Conservation (phyloP, 2,113 vertebrate species). For the Halichoerus grypus region DNA sequence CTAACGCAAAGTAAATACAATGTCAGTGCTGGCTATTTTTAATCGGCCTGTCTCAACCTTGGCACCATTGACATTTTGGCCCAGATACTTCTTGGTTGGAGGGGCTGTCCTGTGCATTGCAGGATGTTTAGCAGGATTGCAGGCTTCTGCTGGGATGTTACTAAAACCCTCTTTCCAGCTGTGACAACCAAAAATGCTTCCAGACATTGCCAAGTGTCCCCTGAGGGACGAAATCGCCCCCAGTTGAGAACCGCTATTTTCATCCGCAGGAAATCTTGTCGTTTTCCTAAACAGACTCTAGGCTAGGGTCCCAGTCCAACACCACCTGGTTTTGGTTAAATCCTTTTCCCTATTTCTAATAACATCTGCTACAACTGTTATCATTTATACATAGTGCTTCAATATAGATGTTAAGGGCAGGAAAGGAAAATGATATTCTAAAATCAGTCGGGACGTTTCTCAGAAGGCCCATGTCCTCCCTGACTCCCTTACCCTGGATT, state of each 20-base stretch:
- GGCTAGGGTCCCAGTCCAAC: not conserved
- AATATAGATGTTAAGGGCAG: not conserved
- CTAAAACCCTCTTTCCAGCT: not conserved
- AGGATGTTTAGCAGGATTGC: not conserved
- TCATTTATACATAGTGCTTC: not conserved
- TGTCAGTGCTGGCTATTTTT: not conserved
- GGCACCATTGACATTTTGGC: not conserved
- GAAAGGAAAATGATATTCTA: not conserved
- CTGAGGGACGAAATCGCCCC: not conserved
- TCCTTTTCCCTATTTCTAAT: not conserved
- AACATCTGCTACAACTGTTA: not conserved
- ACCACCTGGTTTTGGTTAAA: not conserved
- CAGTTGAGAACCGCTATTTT: not conserved
- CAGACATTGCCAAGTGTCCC: not conserved
- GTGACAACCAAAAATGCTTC: not conserved
- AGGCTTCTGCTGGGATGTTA: not conserved
- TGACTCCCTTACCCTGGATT: not conserved
- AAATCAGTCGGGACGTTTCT: constrained; percentile 22
- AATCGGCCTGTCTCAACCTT: not conserved
- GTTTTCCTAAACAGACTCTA: not conserved
- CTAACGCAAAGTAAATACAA: not conserved
- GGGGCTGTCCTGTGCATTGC: accelerated
- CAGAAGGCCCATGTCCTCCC: not conserved
- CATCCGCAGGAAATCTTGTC: not conserved
- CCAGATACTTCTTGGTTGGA: not conserved